Conservation (phyloP, 2,797 vertebrate species). For the Danio aesculapii region DNA sequence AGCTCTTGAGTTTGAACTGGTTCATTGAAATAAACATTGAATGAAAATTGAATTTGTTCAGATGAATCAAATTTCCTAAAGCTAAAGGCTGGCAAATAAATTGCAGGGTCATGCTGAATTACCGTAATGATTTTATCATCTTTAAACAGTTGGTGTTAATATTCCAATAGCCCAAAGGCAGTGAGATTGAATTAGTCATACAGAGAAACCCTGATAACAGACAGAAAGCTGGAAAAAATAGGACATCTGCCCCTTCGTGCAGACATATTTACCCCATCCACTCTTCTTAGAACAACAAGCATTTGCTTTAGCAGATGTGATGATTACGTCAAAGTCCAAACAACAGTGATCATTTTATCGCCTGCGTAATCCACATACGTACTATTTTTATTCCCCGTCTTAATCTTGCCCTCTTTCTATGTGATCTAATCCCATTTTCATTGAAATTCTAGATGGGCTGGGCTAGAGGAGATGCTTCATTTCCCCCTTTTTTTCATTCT, state of each 20-base stretch:
- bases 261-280: conserved; percentile 45
- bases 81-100: conserved; percentile 21
- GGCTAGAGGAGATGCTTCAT: background rate
- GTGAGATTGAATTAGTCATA: conserved; percentile 1
- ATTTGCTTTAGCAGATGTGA: conserved; percentile 23
- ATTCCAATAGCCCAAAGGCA: background rate
- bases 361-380: conserved; percentile 5
- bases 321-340: conserved; percentile 13
- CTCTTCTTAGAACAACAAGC: conserved; percentile 58
- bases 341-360: background rate
- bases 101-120: background rate
- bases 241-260: background rate
- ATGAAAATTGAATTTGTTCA: background rate
- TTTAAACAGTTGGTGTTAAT: background rate
- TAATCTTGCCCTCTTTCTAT: background rate
- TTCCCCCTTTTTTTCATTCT: background rate
- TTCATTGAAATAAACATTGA: background rate
- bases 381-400: conserved; percentile 23
- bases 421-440: conserved; percentile 15
- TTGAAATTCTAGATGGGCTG: background rate
- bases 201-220: conserved; percentile 15
- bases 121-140: background rate
- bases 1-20: background rate
- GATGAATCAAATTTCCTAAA: conserved; percentile 6
- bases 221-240: background rate